These are phyloP conservation scores for Trinorchestia longiramus DNA, from an alignment of 1,140 invertebrate genomes.

Conservation along the genomic window DNA sequence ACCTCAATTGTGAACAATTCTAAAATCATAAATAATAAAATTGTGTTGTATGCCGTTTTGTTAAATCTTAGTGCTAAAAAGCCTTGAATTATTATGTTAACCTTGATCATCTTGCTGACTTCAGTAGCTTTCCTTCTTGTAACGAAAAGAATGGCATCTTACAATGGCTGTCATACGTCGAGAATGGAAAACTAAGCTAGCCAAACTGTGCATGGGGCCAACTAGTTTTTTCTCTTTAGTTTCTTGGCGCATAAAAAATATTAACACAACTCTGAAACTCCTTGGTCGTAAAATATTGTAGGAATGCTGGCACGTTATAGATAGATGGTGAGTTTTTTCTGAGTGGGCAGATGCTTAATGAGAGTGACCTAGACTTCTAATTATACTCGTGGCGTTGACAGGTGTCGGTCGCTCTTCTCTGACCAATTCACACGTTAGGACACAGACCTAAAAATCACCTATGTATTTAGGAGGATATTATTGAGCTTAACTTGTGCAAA, in stretches of 20 bases:
- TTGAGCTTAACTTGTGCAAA: not conserved
- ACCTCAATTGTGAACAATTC: too few species aligned
- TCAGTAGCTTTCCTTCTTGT: too few species aligned
- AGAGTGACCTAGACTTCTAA: constrained; percentile 42
- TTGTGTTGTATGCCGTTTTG: too few species aligned
- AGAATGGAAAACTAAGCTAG: not conserved
- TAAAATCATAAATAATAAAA: too few species aligned
- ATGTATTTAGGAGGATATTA: not conserved
- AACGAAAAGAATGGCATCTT: too few species aligned
- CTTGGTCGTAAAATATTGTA: not conserved
- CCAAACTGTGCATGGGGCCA: not conserved
- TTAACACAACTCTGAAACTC: not conserved
- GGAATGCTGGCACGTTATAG: not conserved
- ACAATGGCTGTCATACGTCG: too few species aligned
- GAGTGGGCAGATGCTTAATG: constrained; percentile 14
- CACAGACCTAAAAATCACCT: constrained; percentile 30
- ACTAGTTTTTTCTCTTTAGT: not conserved
- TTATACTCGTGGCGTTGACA: not conserved
- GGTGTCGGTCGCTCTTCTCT: constrained; percentile 3
- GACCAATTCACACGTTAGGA: constrained; percentile 5
- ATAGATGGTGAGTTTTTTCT: not conserved
- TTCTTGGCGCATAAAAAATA: not conserved
- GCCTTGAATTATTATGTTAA: too few species aligned
- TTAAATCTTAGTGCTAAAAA: too few species aligned
- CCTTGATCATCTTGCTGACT: too few species aligned